Base-by-base conservation (phyloP, 2,888 invertebrate genomes). In the Omphaloscelis lunosa region DNA sequence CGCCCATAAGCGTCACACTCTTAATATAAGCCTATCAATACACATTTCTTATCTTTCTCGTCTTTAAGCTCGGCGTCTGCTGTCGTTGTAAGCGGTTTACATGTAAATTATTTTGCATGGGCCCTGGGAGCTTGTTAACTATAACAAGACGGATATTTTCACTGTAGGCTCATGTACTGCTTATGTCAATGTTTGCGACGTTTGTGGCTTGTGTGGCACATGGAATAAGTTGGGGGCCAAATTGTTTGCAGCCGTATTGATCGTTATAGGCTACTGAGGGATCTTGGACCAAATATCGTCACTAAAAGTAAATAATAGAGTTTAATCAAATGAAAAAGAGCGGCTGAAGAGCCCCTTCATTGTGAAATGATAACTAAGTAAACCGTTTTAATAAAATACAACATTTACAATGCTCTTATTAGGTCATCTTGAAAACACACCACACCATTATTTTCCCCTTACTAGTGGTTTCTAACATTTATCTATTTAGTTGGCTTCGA, bases 81-180 rank as follows among this genome's bases (percentile, higher is more conserved):
- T 71, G 72, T 58, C 75, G 65, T 6, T 70, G 76, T 89, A 86
- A 89, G 89, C 88, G 89, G 88, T 85, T 88, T 89, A 88, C 82
- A 88, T 88, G 86, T 79, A 89, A 88, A 89, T 89, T 83, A 89
- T 78, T 78, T 72, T 67, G 63, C n/a, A n/a, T 39, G n/a, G 61
- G n/a, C 70, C 61, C 68, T 61, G 76, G 66, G 76, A 80, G 75
- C 86, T 88, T 88, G 84, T 89, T 88, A 88, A 77, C 77, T 79
- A 73, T 88, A 86, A 88, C 75, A 86, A 84, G 84, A 79, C 51
- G 53, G 61, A 53, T 78, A 83, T 83, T 78, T 77, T 72, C 71
- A 71, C n/a, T 68, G 61, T 45, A 39, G 17, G 51, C 61, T 56
- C 41, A 8, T 74, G 23, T 65, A 34, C 23, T 48, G 61, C 56